phyloP scores from a whole-genome alignment of 2,113 vertebrate genomes.

The Leptobrachium ailaonicum region DNA sequence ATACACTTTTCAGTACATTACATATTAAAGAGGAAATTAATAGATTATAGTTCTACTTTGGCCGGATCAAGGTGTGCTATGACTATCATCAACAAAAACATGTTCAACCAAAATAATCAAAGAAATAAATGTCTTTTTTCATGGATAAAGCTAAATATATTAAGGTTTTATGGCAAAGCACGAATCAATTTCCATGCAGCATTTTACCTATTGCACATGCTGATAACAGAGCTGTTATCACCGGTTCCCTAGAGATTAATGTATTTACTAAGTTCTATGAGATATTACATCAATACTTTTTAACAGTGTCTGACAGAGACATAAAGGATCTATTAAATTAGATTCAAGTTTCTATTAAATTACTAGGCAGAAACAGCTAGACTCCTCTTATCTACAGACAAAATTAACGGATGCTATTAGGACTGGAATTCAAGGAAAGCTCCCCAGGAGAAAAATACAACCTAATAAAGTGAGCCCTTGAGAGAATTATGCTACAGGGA shows the following conservation, averaged over 20 bases:
- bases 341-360: slow-evolving; percentile 66
- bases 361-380: slow-evolving; percentile 58
- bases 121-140: background rate
- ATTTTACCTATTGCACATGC: slow-evolving; percentile 36
- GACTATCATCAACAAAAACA: too few species aligned
- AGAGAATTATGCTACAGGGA: slow-evolving; percentile 55
- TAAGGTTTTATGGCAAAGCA: background rate
- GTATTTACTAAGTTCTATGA: slow-evolving; percentile 63
- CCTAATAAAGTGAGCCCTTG: slow-evolving; percentile 37
- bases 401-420: slow-evolving; percentile 72
- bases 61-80: too few species aligned
- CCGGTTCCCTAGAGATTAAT: slow-evolving; percentile 61
- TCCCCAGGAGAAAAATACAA: slow-evolving; percentile 56
- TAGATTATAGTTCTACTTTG: too few species aligned
- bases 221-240: slow-evolving; percentile 54
- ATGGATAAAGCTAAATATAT: background rate
- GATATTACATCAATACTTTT: slow-evolving; percentile 61
- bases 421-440: slow-evolving; percentile 57
- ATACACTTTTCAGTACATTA: too few species aligned
- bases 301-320: slow-evolving; percentile 66
- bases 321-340: slow-evolving; percentile 71
- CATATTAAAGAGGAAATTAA: too few species aligned
- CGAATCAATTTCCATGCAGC: slow-evolving; percentile 17
- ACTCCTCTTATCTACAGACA: slow-evolving; percentile 69
- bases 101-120: too few species aligned